Percentiles rank a stretch among this genome's conserved stretches.
Conservation (phyloP, 1,140 invertebrate genomes). For the Zaprionus ghesquierei region DNA sequence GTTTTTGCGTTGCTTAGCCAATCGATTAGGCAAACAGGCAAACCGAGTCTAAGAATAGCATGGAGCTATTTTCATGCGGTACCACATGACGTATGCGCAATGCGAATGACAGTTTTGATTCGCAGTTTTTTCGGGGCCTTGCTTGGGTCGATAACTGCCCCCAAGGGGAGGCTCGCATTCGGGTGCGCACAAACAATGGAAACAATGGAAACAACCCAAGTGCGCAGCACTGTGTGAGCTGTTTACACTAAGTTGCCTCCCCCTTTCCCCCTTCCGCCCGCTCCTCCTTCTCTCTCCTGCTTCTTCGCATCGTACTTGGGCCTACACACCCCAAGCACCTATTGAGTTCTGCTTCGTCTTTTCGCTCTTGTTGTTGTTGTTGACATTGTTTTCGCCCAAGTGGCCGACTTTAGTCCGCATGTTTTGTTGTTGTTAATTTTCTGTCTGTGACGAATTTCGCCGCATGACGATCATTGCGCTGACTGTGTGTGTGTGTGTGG, state of each 20-base stretch:
- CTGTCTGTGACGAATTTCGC: conserved; percentile 28
- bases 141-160: conserved; percentile 40
- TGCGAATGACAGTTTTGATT: conserved; percentile 1
- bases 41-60: too few relatives aligned
- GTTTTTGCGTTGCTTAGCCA: conserved; percentile 2
- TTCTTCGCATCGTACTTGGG: background rate
- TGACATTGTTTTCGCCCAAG: conserved; percentile 56
- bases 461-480: conserved; percentile 18
- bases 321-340: conserved; percentile 1
- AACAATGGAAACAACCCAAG: conserved; percentile 71
- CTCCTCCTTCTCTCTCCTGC: background rate
- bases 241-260: background rate
- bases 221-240: conserved; percentile 16
- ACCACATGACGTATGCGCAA: conserved; percentile 24
- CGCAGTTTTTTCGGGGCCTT: background rate
- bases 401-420: conserved; percentile 56
- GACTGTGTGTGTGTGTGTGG: background rate
- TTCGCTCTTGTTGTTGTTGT: conserved; percentile 15
- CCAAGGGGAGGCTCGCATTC: conserved; percentile 52
- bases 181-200: conserved; percentile 52
- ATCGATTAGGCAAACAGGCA: background rate
- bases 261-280: background rate
- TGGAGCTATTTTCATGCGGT: background rate
- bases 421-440: conserved; percentile 2
- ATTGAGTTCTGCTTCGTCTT: conserved; percentile 10